Conservation (phyloP, 2,113 vertebrate species). For the Tricholaema leucomelas region DNA sequence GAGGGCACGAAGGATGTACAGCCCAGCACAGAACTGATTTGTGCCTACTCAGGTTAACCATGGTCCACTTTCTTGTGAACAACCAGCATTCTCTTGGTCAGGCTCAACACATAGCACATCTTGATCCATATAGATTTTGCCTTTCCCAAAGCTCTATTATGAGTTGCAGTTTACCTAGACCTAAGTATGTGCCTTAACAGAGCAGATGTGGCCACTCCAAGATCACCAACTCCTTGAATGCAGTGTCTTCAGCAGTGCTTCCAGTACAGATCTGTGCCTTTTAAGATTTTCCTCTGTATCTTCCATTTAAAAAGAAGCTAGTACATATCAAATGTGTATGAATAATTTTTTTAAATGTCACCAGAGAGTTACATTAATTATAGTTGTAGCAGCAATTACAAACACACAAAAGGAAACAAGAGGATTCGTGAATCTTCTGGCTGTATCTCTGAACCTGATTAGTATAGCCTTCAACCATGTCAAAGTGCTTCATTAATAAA, state of each 20-base stretch:
- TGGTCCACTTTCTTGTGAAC: not conserved
- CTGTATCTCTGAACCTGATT: conserved; percentile 1
- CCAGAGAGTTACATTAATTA: conserved; percentile 9
- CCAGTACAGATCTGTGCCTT: not conserved
- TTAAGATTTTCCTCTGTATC: not conserved
- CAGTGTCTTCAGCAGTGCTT: not conserved
- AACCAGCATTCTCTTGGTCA: not conserved
- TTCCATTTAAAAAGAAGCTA: conserved; percentile 24
- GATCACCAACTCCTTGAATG: accelerated
- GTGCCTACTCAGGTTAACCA: not conserved
- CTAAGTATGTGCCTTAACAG: not conserved
- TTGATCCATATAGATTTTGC: not conserved
- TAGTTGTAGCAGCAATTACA: not conserved
- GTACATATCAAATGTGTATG: not conserved
- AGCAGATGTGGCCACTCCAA: not conserved
- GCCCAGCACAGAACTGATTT: not conserved
- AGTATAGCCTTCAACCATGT: conserved; percentile 7
- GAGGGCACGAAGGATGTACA: not conserved
- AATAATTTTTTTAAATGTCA: conserved; percentile 48
- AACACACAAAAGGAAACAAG: conserved; percentile 43
- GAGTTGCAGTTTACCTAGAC: not conserved
- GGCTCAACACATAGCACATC: not conserved
- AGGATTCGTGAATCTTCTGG: conserved; percentile 36
- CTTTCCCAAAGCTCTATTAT: not conserved
- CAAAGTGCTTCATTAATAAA: conserved; percentile 50